Conservation (phyloP, 2,113 vertebrate genomes). For the Lutjanus erythropterus region DNA sequence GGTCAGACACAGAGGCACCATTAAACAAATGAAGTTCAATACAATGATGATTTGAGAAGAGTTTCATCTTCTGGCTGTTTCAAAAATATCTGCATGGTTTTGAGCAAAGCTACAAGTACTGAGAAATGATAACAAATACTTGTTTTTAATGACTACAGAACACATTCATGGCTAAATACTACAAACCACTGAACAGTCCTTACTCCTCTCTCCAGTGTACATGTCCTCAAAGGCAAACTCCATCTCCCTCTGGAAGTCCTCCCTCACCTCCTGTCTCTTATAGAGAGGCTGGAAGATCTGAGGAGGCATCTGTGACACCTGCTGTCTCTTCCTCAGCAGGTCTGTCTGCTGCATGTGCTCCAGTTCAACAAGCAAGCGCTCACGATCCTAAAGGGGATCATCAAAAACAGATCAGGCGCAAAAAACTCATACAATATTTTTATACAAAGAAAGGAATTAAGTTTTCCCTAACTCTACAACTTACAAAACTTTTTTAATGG, state of each 20-base stretch:
- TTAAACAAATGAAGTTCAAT: no score
- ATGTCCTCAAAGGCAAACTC: constrained; percentile 96
- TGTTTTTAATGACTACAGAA: background rate
- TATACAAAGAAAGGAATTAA: no score
- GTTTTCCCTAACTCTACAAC: no score
- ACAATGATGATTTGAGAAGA: no score
- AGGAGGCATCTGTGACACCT: constrained; percentile 86
- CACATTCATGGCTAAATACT: background rate
- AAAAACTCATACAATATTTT: background rate
- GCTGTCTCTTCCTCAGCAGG: constrained; percentile 86
- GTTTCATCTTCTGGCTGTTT: background rate
- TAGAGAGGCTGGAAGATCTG: constrained; percentile 88
- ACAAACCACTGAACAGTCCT: constrained; percentile 46
- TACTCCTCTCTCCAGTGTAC: constrained; percentile 90
- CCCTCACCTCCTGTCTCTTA: constrained; percentile 85
- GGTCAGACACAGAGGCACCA: constrained; percentile 1
- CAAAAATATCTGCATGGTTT: background rate
- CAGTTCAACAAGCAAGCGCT: constrained; percentile 89
- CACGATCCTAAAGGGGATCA: constrained; percentile 84
- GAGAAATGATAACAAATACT: background rate
- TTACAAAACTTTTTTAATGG: no score
- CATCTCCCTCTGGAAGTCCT: constrained; percentile 92
- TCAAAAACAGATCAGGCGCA: background rate
- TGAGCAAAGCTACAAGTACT: background rate
- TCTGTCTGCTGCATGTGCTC: constrained; percentile 91